A percentile compares a stretch with the other conserved stretches of the same genome.
phyloP scores from a whole-genome alignment of 1,140 invertebrate genomes.

The Wasmannia auropunctata region DNA sequence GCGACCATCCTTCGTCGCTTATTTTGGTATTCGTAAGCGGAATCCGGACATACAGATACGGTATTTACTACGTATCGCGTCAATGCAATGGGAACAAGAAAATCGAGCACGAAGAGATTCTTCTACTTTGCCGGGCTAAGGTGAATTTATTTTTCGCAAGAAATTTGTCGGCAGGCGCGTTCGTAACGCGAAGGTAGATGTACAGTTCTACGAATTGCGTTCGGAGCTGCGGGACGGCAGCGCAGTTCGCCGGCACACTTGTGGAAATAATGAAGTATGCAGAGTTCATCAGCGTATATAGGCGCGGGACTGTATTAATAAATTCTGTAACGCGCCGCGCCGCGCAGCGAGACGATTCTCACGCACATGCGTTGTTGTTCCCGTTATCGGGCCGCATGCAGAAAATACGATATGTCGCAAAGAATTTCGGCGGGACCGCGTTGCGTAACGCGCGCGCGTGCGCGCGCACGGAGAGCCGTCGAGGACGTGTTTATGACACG shows the following conservation, averaged over 20 bases:
- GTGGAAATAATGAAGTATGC: conserved; percentile 51
- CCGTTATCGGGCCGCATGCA: conserved; percentile 44
- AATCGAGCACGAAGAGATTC: not conserved
- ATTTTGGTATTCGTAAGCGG: conserved; percentile 9
- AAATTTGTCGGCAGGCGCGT: no score
- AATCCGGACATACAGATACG: conserved; percentile 39
- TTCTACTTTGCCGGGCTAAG: not conserved
- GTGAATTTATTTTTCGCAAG: not conserved
- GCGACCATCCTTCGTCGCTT: conserved; percentile 57
- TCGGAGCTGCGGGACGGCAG: not conserved
- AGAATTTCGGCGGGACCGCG: conserved; percentile 22
- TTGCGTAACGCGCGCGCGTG: conserved; percentile 38
- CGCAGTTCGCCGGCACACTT: conserved; percentile 11
- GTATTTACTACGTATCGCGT: conserved; percentile 16
- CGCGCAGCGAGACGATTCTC: not conserved
- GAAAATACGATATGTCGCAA: conserved; percentile 14
- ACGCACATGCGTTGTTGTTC: not conserved
- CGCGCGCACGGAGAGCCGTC: not conserved
- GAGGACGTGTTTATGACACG: conserved; percentile 36
- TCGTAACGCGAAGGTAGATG: no score
- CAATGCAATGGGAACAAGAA: conserved; percentile 43
- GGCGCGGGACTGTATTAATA: conserved; percentile 10
- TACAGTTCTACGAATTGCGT: not conserved
- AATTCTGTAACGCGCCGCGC: conserved; percentile 10
- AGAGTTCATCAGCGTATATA: conserved; percentile 28